Base-by-base conservation (phyloP, 2,797 vertebrate species). In the Epinephelus malabaricus region DNA sequence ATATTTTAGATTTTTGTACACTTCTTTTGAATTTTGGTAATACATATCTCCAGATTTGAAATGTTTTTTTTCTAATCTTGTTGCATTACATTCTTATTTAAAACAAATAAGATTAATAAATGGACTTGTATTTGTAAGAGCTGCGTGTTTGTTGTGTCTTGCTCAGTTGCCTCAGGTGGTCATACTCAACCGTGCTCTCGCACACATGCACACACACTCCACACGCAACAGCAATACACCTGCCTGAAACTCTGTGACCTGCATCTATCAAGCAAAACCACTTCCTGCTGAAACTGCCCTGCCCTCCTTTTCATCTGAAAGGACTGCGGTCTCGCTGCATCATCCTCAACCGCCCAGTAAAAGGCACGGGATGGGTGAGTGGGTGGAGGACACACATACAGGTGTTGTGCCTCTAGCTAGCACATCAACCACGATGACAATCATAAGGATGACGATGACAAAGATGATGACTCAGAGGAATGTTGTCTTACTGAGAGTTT, bases 71-170 rank as follows among this genome's bases (percentile, higher is more conserved):
- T 67, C 21, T 9, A 14, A 87, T 85, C 65, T 17, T 83, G 62
- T 82, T 82, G 83, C 85, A 78, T 90, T 69, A 68, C 74, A 78
- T 86, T 89, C 88, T 91, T 94, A 95, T 95, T 95, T 95, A 95
- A 93, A 92, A 87, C 73, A 87, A 91, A 86, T 89, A 84, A 86
- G 88, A 79, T 81, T 25, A 92, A 93, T 93, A 91, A 93, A 93
- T 70, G 75, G 69, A 82, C 47, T 38, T 76, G 70, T 51, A 78
- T 93, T 91, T 93, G 80, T 90, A 82, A 87, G 66, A 84, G 54
- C 50, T 8, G 5, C 14, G 49, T 56, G 75, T 78, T 79, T 82
- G 75, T 77, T 60, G 45, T 55, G 62, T 82, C 46, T 83, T 50
- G 63, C 50, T 86, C 49, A 51, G 71, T 61, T 47, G 70, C 68